These are phyloP conservation scores for Harpagus bidentatus DNA, from an alignment of 2,113 vertebrate genomes.

Conservation along the genomic window DNA sequence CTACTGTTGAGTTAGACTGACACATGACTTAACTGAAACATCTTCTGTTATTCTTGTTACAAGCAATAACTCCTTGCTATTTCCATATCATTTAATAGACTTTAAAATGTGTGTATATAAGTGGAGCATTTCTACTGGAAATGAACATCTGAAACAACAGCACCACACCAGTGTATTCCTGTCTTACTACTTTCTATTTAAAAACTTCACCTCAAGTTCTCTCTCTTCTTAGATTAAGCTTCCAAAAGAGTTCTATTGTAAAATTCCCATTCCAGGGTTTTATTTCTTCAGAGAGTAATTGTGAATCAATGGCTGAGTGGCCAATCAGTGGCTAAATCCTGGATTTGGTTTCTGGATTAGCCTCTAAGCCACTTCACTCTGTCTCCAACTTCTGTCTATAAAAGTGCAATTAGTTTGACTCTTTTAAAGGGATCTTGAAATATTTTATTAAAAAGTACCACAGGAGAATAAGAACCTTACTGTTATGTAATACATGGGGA, in stretches of 20 bases:
- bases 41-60: background rate
- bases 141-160: background rate
- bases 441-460: background rate
- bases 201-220: background rate
- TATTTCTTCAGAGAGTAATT: background rate
- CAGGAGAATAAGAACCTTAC: background rate
- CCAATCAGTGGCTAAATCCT: background rate
- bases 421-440: background rate
- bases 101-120: background rate
- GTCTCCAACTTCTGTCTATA: background rate
- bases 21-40: background rate
- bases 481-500: background rate
- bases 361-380: background rate
- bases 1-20: background rate
- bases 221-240: background rate
- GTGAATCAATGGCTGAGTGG: background rate
- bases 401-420: background rate
- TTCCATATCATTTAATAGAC: background rate
- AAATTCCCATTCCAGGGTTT: background rate
- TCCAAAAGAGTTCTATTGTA: background rate
- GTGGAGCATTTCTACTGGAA: background rate
- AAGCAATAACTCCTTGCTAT: background rate
- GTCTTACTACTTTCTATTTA: background rate
- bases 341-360: background rate
- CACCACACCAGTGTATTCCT: rapidly evolving